A percentile compares a stretch with the other conserved stretches of the same genome.
phyloP scores from a whole-genome alignment of 2,113 vertebrate genomes.

The Microtus richardsoni region DNA sequence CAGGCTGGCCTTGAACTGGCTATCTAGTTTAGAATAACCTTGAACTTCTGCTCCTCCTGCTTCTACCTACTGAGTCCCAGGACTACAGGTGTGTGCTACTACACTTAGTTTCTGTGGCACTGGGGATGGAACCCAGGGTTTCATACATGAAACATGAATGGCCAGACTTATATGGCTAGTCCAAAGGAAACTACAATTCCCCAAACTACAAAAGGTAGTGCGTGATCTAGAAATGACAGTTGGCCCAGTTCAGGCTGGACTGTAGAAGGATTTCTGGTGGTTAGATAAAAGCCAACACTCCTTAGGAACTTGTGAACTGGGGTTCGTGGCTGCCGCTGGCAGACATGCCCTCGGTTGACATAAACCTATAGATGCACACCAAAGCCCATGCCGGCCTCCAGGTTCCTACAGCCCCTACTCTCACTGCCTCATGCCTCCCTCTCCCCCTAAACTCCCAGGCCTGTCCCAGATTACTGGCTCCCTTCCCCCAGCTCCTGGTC shows the following conservation, averaged over 20 bases:
- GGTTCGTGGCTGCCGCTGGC: neutral
- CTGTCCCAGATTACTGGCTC: neutral
- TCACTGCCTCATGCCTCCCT: neutral
- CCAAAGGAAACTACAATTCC: neutral
- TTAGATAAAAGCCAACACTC: neutral
- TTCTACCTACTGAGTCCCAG: neutral
- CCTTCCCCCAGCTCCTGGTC: neutral
- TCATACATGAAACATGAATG: neutral
- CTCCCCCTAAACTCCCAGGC: neutral
- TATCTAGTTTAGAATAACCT: no score
- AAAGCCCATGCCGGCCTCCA: neutral
- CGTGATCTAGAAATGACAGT: no score
- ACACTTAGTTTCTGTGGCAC: neutral
- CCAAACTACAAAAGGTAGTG: neutral
- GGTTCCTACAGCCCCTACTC: neutral
- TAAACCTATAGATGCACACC: neutral
- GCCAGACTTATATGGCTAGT: neutral
- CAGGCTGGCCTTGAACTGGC: no score
- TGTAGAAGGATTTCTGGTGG: neutral
- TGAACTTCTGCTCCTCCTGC: no score
- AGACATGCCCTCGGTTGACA: neutral
- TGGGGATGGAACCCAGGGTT: neutral
- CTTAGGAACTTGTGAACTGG: neutral
- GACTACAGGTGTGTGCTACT: no score
- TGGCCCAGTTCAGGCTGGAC: neutral